A percentile compares a stretch with the other conserved stretches of the same genome.
Evolutionary conservation across 2,797 vertebrate genomes (phyloP).

Genomic region (Chanos chanos): DNA sequence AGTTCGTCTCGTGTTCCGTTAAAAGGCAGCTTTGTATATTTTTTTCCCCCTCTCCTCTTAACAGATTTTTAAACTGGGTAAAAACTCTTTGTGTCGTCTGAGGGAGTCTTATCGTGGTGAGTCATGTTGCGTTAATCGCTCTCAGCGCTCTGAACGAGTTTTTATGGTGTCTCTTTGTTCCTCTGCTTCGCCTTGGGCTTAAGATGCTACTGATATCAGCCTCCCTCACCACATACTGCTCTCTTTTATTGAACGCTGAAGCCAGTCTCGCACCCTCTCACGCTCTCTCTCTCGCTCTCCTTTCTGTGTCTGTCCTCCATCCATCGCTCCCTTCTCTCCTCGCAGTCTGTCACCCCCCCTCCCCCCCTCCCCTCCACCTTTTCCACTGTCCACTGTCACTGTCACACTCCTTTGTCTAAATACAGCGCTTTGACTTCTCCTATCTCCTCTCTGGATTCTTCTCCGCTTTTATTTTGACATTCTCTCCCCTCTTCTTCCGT

Average conservation of each 20-base stretch:
- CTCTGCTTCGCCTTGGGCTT: slow-evolving; percentile 10
- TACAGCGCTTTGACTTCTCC: background rate
- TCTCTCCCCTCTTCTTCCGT: background rate
- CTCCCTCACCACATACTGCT: slow-evolving; percentile 29
- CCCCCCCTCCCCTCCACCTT: background rate
- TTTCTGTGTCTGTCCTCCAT: too few relatives aligned
- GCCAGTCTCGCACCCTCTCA: background rate
- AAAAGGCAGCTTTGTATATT: too few relatives aligned
- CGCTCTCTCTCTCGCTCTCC: background rate
- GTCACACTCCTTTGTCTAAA: background rate
- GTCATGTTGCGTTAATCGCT: slow-evolving; percentile 38
- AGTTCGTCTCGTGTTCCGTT: too few relatives aligned
- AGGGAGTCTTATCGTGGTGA: slow-evolving; percentile 36
- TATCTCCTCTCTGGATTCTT: background rate
- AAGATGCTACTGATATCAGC: slow-evolving; percentile 24
- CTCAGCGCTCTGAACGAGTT: slow-evolving; percentile 24
- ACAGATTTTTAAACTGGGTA: too few relatives aligned
- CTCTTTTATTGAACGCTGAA: slow-evolving; percentile 21
- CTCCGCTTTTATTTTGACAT: background rate
- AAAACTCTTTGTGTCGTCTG: slow-evolving; percentile 9
- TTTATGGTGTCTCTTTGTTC: slow-evolving; percentile 31
- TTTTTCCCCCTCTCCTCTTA: too few relatives aligned
- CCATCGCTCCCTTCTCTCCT: background rate
- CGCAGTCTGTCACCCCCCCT: slow-evolving; percentile 7
- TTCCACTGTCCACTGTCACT: background rate